These are phyloP conservation scores for Macrotus californicus DNA, from an alignment of 2,113 vertebrate species.

Conservation along the genomic window DNA sequence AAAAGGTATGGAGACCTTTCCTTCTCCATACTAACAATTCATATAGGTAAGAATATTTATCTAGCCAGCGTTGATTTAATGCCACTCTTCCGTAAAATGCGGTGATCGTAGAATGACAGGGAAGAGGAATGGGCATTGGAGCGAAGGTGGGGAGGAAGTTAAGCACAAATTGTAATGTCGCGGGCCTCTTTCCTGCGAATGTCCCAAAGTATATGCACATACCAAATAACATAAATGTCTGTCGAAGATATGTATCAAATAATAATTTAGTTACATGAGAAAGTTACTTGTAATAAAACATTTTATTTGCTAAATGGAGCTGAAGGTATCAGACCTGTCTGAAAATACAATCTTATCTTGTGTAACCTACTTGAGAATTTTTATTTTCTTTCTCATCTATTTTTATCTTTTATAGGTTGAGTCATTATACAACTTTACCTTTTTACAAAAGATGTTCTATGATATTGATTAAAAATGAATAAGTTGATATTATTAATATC, in stretches of 20 bases:
- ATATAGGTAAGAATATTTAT: background rate
- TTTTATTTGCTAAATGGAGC: slow-evolving; percentile 46
- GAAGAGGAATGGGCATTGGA: background rate
- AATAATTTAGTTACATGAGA: slow-evolving; percentile 30
- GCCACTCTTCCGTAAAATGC: background rate
- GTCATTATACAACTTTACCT: background rate
- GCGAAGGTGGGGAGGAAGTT: background rate
- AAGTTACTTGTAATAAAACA: slow-evolving; percentile 34
- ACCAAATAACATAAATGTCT: background rate
- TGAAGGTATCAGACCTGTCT: slow-evolving; percentile 58
- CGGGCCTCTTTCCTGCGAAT: background rate
- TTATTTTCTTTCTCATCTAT: background rate
- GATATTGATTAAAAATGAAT: background rate
- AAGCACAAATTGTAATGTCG: background rate
- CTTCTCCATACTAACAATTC: background rate
- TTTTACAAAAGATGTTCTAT: background rate
- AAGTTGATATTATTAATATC: background rate
- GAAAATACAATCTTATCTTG: slow-evolving; percentile 47
- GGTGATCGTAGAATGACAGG: background rate
- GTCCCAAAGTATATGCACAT: background rate
- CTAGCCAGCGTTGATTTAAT: background rate
- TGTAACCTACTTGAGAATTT: background rate
- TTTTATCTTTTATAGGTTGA: background rate
- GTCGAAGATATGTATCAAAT: background rate
- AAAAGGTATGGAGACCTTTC: background rate